Evolutionary conservation across 2,797 vertebrate species (phyloP), one percentile per base, ranked within the genome.

Genomic region (Falco rusticolus): DNA sequence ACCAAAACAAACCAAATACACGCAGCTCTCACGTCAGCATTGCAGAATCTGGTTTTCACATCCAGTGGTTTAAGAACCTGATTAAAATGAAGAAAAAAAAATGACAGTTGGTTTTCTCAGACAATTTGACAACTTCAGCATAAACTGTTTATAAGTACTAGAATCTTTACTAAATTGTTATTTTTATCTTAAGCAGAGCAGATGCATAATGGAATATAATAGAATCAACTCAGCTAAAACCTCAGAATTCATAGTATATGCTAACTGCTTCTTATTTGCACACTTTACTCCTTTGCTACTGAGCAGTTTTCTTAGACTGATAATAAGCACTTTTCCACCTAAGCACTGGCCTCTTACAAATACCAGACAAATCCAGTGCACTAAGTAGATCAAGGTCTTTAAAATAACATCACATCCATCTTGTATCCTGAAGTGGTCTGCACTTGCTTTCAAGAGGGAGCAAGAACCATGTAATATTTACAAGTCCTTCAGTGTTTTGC

Each of bases 41-140:
- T 99, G 98, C 99, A 99, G 98, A 99, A 99, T 97, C 99, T 99
- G 61, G 99, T 99, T 98, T 99, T 99, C 96, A 99, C 99, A 91
- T 99, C 99, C 81, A 99, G 95, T 54, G 99, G 99, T 97, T 99
- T 99, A 94, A 99, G 98, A 91, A 99, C 99, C 99, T 99, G 98
- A 95, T 98, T 95, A 70, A 99, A 98, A 92, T 5, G 5, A 37
- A 37, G 93, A 37, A 99, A 97, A 99, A 97, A 98, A 97, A 97
- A 98, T 98, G 97, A 98, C 98, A 48, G 95, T 5, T 10, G 64
- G 45, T 90, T 91, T 91, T 37, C 22, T 87, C 76, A 85, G 51
- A 80, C 24, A 60, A 54, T 37, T 37, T 37, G 34, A 37, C 34
- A 37, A 37, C 20, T 91, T 57, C 50, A 76, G n/a, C 82, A 96